These are phyloP conservation scores for Crematogaster levior DNA, from an alignment of 2,888 invertebrate species.

Conservation along the genomic window DNA sequence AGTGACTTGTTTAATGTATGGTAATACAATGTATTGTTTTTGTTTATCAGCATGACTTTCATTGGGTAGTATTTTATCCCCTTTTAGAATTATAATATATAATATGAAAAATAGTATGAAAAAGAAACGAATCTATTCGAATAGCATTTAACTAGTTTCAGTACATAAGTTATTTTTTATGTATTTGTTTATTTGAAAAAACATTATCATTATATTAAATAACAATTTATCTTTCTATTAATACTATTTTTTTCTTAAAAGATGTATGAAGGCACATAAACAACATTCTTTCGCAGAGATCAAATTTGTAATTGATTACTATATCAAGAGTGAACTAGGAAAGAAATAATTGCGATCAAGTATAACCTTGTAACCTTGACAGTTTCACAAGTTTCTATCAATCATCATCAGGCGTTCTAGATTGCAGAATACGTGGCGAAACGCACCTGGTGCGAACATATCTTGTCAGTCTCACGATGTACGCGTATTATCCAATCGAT, in stretches of 20 bases:
- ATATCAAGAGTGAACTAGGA: not conserved
- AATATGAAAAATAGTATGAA: not conserved
- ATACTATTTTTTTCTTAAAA: not conserved
- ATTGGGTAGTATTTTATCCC: too few species aligned
- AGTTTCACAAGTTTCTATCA: constrained; percentile 8
- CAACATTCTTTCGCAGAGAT: not conserved
- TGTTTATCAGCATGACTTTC: too few species aligned
- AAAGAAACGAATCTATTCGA: not conserved
- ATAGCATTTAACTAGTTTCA: not conserved
- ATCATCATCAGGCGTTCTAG: constrained; percentile 33
- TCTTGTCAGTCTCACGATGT: constrained; percentile 1
- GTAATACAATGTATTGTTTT: too few species aligned
- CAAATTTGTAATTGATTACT: not conserved
- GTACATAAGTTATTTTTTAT: not conserved
- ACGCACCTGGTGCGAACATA: constrained; percentile 12
- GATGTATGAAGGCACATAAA: not conserved
- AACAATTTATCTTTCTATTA: not conserved
- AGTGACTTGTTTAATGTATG: too few species aligned
- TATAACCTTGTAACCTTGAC: constrained; percentile 22
- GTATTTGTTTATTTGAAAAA: too few species aligned
- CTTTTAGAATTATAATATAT: too few species aligned
- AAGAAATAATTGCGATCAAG: not conserved
- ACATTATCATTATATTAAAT: not conserved
- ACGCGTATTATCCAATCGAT: constrained; percentile 23
- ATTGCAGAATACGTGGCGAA: constrained; percentile 23